phyloP scores from a whole-genome alignment of 2,888 invertebrate genomes.

The Leistus spinibarbis region DNA sequence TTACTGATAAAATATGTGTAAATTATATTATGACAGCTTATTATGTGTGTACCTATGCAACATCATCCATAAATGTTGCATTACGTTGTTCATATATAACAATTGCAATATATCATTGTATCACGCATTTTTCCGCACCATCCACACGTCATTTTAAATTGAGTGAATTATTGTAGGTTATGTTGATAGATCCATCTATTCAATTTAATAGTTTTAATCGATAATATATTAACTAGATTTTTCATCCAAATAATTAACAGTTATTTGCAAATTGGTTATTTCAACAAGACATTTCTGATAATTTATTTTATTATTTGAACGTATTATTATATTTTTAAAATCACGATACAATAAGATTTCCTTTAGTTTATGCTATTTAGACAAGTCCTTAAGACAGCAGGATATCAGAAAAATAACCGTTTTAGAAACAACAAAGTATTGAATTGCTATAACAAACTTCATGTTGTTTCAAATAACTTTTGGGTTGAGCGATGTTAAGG shows the following conservation, averaged over 20 bases:
- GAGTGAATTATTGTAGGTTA: neutral
- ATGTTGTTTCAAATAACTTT: no score
- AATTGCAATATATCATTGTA: neutral
- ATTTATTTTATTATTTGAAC: no score
- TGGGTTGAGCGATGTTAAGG: no score
- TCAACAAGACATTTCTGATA: no score
- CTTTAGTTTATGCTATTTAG: no score
- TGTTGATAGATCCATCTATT: neutral
- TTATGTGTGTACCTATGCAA: conserved; percentile 13
- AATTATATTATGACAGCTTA: conserved; percentile 22
- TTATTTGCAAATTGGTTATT: no score
- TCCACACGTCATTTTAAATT: neutral
- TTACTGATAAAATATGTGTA: conserved; percentile 5
- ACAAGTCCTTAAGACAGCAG: no score
- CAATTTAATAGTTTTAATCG: neutral
- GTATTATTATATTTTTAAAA: no score
- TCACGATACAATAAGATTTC: no score
- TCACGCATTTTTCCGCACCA: neutral
- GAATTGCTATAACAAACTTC: no score
- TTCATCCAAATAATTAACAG: neutral
- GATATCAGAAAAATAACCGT: no score
- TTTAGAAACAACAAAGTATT: no score
- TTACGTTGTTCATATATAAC: neutral
- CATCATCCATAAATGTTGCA: neutral
- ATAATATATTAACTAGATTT: neutral